Conservation (phyloP, 2,113 vertebrate genomes). For the Chloropsis hardwickii region DNA sequence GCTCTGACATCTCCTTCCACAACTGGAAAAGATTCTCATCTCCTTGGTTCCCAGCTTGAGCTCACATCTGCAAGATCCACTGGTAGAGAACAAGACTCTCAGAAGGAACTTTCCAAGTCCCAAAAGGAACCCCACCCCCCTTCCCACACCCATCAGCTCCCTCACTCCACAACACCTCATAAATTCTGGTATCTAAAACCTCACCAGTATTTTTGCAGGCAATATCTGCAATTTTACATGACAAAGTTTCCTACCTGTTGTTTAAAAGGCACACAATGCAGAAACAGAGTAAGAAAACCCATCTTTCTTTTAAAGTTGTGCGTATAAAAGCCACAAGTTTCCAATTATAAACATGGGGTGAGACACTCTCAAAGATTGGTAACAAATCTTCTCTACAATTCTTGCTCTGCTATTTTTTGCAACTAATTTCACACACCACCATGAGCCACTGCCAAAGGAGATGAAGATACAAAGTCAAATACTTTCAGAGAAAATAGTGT, state of each 20-base stretch:
- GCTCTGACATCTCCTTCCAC: neutral
- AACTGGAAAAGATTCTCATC: neutral
- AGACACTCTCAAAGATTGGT: neutral
- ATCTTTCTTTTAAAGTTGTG: neutral
- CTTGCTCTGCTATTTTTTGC: neutral
- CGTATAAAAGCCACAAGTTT: neutral
- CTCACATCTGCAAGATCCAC: neutral
- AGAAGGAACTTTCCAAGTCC: neutral
- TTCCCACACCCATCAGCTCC: neutral
- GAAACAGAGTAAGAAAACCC: neutral
- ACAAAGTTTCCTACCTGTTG: neutral
- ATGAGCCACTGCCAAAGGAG: neutral
- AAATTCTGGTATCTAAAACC: neutral
- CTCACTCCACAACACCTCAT: neutral
- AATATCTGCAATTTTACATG: neutral
- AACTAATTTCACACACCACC: neutral
- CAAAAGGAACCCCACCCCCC: neutral
- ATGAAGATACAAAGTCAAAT: neutral
- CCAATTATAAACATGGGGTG: rapidly evolving
- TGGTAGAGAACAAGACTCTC: neutral
- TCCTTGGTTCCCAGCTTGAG: neutral
- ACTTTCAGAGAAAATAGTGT: neutral
- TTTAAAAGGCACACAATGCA: rapidly evolving
- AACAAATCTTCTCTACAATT: neutral
- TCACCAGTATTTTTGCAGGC: neutral